These are phyloP conservation scores for Pituophis catenifer DNA, from an alignment of 2,113 vertebrate genomes.

Conservation along the genomic window DNA sequence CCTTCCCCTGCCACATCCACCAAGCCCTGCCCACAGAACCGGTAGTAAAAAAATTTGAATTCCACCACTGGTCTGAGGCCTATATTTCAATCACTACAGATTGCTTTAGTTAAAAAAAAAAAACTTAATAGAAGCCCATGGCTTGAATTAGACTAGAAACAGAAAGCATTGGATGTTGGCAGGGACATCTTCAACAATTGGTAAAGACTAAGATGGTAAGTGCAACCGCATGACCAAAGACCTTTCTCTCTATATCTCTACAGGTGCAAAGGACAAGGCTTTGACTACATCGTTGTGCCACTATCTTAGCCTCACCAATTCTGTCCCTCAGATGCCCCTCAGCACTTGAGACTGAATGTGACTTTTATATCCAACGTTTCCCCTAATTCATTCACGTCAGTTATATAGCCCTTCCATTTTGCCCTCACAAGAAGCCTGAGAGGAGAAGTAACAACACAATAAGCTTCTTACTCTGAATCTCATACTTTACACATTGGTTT, in stretches of 20 bases:
- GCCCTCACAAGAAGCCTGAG: not conserved
- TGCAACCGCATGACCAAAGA: not conserved
- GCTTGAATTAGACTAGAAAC: not conserved
- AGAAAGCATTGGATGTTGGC: not conserved
- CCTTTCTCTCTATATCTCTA: not conserved
- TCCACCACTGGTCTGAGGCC: too few relatives aligned
- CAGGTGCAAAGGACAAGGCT: not conserved
- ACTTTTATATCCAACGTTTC: not conserved
- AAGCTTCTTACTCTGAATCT: not conserved
- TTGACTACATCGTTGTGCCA: not conserved
- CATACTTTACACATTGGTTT: not conserved
- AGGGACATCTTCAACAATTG: not conserved
- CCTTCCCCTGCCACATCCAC: too few relatives aligned
- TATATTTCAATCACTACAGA: not conserved
- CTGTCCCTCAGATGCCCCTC: not conserved
- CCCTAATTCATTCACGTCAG: not conserved
- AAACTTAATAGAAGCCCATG: not conserved
- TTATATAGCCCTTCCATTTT: not conserved
- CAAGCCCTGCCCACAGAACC: too few relatives aligned
- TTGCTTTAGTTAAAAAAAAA: not conserved
- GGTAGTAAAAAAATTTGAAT: too few relatives aligned
- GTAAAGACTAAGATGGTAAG: not conserved
- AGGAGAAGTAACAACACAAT: not conserved
- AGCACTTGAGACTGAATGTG: not conserved
- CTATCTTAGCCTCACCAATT: not conserved